A percentile compares a stretch with the other conserved stretches of the same genome.
Evolutionary conservation across 2,113 vertebrate genomes (phyloP).

Genomic region (Shinisaurus crocodilurus): DNA sequence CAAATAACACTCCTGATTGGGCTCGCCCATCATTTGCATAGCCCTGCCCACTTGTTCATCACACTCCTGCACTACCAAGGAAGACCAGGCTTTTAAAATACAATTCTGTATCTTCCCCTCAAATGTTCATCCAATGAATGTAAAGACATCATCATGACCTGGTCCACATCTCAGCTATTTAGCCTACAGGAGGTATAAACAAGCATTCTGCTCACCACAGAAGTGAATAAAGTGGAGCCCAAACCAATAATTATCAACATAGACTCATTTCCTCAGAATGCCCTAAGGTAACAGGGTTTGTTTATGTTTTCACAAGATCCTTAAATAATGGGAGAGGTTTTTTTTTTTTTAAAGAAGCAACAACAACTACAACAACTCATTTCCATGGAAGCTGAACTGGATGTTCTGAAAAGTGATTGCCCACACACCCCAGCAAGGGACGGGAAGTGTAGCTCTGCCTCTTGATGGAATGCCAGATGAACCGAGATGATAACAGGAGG

Average conservation of each 20-base stretch:
- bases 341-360: background rate
- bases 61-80: background rate
- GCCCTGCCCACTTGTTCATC: background rate
- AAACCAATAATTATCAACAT: slow-evolving; percentile 3
- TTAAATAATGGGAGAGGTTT: background rate
- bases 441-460: slow-evolving; percentile 31
- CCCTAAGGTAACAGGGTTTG: slow-evolving; percentile 31
- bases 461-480: slow-evolving; percentile 46
- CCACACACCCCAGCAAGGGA: background rate
- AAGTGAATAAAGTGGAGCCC: background rate
- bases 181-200: slow-evolving; percentile 10
- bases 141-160: background rate
- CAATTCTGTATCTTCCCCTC: background rate
- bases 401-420: background rate
- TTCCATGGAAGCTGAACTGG: background rate
- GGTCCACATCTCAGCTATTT: background rate
- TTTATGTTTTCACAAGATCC: slow-evolving; percentile 37
- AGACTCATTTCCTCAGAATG: background rate
- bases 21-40: background rate
- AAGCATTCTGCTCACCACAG: background rate
- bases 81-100: background rate
- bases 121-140: background rate
- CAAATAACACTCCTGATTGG: background rate
- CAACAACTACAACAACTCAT: background rate
- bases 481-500: slow-evolving; percentile 47